Conservation (phyloP, 2,797 vertebrate genomes). For the Lates japonicus region DNA sequence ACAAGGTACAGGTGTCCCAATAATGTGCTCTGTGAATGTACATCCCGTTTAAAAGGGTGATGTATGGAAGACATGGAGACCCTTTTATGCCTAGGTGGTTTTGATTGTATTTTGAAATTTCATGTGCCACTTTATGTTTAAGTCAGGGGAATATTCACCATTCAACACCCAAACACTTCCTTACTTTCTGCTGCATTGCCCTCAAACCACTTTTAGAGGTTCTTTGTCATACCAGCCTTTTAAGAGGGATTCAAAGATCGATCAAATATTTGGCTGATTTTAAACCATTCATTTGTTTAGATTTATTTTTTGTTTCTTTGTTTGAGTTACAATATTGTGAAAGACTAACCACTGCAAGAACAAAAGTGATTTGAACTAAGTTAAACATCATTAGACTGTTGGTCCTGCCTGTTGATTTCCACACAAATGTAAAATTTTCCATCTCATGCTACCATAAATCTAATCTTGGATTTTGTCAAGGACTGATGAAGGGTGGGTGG, state of each 20-base stretch:
- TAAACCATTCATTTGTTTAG: conserved; percentile 36
- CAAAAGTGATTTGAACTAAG: conserved; percentile 24
- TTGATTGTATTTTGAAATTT: not conserved
- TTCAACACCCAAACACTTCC: not conserved
- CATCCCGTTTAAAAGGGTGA: not conserved
- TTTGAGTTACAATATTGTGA: conserved; percentile 24
- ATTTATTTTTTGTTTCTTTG: conserved; percentile 42
- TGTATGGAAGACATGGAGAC: not conserved
- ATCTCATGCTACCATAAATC: conserved; percentile 31
- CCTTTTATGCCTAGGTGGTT: not conserved
- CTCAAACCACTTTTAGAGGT: not conserved
- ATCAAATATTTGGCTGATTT: conserved; percentile 49
- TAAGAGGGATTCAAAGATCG: conserved; percentile 22
- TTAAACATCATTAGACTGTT: conserved; percentile 13
- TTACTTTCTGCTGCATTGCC: not conserved
- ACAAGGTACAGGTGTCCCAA: not conserved
- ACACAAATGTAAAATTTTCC: conserved; percentile 1
- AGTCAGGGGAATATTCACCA: not conserved
- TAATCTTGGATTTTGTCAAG: conserved; percentile 48
- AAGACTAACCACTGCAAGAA: conserved; percentile 16
- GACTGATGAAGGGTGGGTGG: not conserved
- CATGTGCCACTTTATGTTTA: not conserved
- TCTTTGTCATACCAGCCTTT: conserved; percentile 9
- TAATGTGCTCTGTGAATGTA: not conserved
- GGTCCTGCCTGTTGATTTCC: conserved; percentile 28